These are phyloP conservation scores for Myoxocephalus aenaeus DNA, from an alignment of 2,797 vertebrate genomes.

Conservation along the genomic window DNA sequence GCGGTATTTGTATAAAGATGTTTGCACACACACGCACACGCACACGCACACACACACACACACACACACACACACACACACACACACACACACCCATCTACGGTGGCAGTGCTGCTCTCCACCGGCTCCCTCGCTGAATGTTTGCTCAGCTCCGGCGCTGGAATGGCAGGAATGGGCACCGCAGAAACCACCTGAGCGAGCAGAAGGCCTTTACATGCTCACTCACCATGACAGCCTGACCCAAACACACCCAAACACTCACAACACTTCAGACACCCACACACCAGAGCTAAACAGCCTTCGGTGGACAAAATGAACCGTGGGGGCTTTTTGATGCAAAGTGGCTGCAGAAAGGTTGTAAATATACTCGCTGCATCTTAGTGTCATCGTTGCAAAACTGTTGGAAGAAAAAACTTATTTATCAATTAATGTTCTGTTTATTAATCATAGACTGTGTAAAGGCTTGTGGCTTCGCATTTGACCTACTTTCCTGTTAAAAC, in stretches of 20 bases:
- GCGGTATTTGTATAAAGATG: background rate
- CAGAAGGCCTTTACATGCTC: conserved; percentile 67
- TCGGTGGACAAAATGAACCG: background rate
- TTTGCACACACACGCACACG: background rate
- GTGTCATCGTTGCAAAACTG: background rate
- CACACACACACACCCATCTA: background rate
- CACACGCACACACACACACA: conserved; percentile 1
- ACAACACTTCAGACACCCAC: conserved; percentile 41
- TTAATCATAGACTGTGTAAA: no score
- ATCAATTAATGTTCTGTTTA: no score
- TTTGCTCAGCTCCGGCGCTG: conserved; percentile 74
- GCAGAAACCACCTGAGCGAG: conserved; percentile 75
- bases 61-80: background rate
- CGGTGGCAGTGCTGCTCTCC: conserved; percentile 30
- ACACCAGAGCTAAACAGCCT: background rate
- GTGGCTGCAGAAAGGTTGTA: background rate
- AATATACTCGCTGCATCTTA: background rate
- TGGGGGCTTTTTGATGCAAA: background rate
- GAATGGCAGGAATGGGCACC: conserved; percentile 78
- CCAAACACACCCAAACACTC: conserved; percentile 77
- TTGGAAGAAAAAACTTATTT: background rate
- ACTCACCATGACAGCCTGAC: conserved; percentile 77
- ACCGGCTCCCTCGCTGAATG: conserved; percentile 38
- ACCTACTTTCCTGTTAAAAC: no score
- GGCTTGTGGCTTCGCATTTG: no score